A percentile compares a stretch with the other conserved stretches of the same genome.
phyloP scores from a whole-genome alignment of 2,797 vertebrate species.

The Mionectes olivaceus region DNA sequence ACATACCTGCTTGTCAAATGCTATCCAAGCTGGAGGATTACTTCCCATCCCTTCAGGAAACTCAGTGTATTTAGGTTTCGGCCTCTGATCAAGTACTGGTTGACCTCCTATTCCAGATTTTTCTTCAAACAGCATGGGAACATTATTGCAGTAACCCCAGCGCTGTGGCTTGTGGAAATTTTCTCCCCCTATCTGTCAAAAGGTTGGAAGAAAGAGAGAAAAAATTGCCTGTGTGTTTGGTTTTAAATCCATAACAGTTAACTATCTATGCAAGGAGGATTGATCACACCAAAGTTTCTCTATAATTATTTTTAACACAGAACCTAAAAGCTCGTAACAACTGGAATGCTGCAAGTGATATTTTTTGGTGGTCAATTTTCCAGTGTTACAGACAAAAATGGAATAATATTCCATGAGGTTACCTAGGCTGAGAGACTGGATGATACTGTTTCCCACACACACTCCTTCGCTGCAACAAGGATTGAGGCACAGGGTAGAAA shows the following conservation, averaged over 20 bases:
- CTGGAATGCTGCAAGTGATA: not conserved
- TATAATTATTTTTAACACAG: not conserved
- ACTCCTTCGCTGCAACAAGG: not conserved
- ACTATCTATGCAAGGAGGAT: not conserved
- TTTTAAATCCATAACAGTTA: not conserved
- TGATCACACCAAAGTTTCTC: not conserved
- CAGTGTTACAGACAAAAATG: not conserved
- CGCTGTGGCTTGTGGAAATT: constrained; percentile 91
- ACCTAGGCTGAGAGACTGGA: not conserved
- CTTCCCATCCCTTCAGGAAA: constrained; percentile 78
- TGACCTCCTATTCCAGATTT: constrained; percentile 89
- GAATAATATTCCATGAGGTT: not conserved
- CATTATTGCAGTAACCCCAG: constrained; percentile 82
- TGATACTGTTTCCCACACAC: accelerated
- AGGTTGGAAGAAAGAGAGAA: constrained; percentile 9
- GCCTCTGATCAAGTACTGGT: constrained; percentile 78
- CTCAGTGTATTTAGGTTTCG: constrained; percentile 75
- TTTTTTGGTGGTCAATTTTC: not conserved
- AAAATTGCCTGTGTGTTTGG: not conserved
- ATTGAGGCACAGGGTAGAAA: not conserved
- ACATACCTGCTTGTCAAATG: constrained; percentile 93
- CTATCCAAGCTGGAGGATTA: constrained; percentile 84
- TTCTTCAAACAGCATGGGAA: constrained; percentile 81
- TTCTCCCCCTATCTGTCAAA: constrained; percentile 83
- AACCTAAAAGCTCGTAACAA: not conserved